Evolutionary conservation across 2,113 vertebrate genomes (phyloP), one percentile per base, ranked within the genome.

Genomic region (Dasyprocta punctata): DNA sequence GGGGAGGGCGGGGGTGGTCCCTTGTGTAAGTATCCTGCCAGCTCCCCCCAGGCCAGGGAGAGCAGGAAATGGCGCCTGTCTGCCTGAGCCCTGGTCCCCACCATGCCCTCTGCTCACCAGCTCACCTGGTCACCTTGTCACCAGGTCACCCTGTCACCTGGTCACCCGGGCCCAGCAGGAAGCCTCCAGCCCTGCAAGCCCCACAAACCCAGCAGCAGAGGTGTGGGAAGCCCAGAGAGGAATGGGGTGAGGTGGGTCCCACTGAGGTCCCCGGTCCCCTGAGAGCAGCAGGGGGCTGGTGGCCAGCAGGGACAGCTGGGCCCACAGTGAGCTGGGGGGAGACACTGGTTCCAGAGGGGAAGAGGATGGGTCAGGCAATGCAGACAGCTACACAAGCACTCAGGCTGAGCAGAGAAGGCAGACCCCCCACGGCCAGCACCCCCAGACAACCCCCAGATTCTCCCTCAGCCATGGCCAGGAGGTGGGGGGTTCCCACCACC

Each of bases 111-210:
- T 8, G 9, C 56, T 58, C 84, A 78, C 16, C 2, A 3, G 4
- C 0, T 77, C 7, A 7, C 14, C 16, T 0, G 0, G 56, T 41
- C 47, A 36, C 85, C 0, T 0, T 20, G 10, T 52, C 52, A 52
- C 12, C 4, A 4, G 3, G 0, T 69, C 8, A 8, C 20, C 16
- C 1, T 0, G 58, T 49, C 54, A 36, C 86, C 0, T 0, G 30
- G 13, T 52, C 82, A 75, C 12, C 4, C 5, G 20, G 13, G 44
- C 67, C 86, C 33, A 6, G 10, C 2, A 14, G 58, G 84, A 63
- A 41, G 97, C 36, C 58, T 14, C 36, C 38, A 11, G 69, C 58
- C 41, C 82, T 24, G 36, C 65, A 20, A 36, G 54, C 17, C 30
- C 60, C 20, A 19, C 3, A n/a, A 38, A 38, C 69, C 81, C 44